Percentiles rank a stretch among this genome's conserved stretches.
phyloP scores from a whole-genome alignment of 2,888 invertebrate genomes.

The Sussaba pulchella region DNA sequence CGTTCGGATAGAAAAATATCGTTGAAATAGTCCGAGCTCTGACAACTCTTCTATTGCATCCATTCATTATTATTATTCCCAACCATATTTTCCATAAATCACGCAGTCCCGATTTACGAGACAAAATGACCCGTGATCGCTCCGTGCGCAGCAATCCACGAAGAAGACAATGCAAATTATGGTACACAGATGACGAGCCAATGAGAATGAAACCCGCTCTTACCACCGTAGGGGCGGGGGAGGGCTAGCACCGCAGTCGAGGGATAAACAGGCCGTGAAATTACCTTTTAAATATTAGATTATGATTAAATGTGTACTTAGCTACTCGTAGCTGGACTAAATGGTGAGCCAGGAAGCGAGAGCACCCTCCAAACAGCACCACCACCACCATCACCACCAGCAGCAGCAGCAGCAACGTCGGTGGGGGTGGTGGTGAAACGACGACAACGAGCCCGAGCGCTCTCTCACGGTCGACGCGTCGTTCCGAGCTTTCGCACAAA shows the following conservation, averaged over 20 bases:
- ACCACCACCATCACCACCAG: no score
- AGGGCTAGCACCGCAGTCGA: constrained; percentile 63
- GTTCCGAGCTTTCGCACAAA: constrained; percentile 65
- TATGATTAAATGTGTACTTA: constrained; percentile 84
- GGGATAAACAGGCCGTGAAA: constrained; percentile 84
- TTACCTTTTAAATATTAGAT: constrained; percentile 85
- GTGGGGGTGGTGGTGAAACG: constrained; percentile 70
- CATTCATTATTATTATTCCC: no score
- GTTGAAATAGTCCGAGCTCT: no score
- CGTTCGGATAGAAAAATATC: no score
- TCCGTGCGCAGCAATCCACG: not conserved
- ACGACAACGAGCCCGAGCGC: constrained; percentile 49
- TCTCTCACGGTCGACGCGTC: constrained; percentile 62
- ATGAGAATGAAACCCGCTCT: no score
- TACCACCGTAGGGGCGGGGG: no score
- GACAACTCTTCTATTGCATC: no score
- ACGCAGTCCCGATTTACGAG: no score
- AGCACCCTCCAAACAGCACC: constrained; percentile 58
- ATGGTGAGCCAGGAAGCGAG: constrained; percentile 75
- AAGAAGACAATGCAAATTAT: constrained; percentile 40
- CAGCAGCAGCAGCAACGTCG: constrained; percentile 45
- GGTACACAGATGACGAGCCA: constrained; percentile 39
- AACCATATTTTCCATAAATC: no score
- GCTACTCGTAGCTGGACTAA: constrained; percentile 77
- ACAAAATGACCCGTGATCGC: no score